Evolutionary conservation across 2,113 vertebrate genomes (phyloP), one percentile per base, ranked within the genome.

Genomic region (Pholis gunnellus): DNA sequence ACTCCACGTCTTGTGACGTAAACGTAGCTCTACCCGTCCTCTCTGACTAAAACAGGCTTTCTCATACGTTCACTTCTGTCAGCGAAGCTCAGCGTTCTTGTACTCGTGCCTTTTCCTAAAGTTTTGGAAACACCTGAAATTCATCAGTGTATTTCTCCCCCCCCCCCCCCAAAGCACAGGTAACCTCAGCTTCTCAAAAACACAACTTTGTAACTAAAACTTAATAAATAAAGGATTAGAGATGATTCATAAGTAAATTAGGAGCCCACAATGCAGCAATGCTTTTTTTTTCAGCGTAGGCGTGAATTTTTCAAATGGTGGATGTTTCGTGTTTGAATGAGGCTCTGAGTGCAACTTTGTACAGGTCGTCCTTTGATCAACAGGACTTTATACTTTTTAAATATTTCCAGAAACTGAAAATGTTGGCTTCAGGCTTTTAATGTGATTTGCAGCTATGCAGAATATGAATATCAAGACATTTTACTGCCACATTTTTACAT

Each of bases 211-310:
- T 17, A 54, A 61, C 60, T 75, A 38, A 77, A 82, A 83, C 61
- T 87, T 86, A 72, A 36, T 64, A 78, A 84, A 82, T 56, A 83
- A 72, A 75, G 48, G 36, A 72, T 82, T 71, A 61, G n/a, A 78
- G 11, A 90, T 90, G 89, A 89, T 59, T 89, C 85, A 82, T 72
- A 61, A 88, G 70, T 84, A 73, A 79, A 89, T 54, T 57, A 68
- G 40, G 77, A 83, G 54, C 79, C 72, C 72, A 81, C 74, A 85
- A 75, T 71, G 72, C 60, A 70, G 64, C 36, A 57, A 72, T 34
- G 34, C 34, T 34, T 46, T 52, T 59, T 61, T 44, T 83, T 50
- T 44, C 66, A 66, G 74, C 57, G 80, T 87, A 78, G 86, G 82
- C 84, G 81, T 84, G 52, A 34, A 29, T 78, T 75, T 86, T 79